phyloP scores from a whole-genome alignment of 2,888 invertebrate species.

The Tuta absoluta region DNA sequence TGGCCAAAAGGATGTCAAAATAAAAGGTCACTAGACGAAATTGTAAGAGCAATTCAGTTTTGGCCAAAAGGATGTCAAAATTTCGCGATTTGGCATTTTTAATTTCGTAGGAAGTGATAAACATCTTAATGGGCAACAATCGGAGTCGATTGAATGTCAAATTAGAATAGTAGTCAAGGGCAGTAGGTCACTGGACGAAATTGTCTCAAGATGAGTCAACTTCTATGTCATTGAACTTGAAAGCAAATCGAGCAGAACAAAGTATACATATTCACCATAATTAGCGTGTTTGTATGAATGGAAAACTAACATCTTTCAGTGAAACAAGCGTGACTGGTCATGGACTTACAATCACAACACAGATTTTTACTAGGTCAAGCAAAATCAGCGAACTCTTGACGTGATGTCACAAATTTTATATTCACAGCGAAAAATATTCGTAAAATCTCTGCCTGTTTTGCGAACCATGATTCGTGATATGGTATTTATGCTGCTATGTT shows the following conservation, averaged over 20 bases:
- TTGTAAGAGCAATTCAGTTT: too few species aligned
- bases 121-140: not conserved
- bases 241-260: not conserved
- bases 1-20: too few species aligned
- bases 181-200: slow-evolving; percentile 4
- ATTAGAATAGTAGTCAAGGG: not conserved
- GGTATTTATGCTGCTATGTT: too few species aligned
- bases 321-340: slow-evolving; percentile 14
- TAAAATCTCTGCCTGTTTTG: too few species aligned
- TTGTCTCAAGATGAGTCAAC: not conserved
- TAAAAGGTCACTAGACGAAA: too few species aligned
- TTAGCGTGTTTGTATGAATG: not conserved
- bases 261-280: not conserved
- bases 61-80: too few species aligned
- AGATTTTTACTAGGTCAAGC: not conserved
- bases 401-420: not conserved
- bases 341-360: slow-evolving; percentile 5
- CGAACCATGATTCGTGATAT: too few species aligned
- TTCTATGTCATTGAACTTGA: not conserved
- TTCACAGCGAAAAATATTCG: too few species aligned
- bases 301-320: slow-evolving; percentile 4
- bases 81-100: too few species aligned
- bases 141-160: not conserved
- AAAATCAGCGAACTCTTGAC: slow-evolving; percentile 1
- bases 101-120: too few species aligned